A percentile compares a stretch with the other conserved stretches of the same genome.
Evolutionary conservation across 2,113 vertebrate genomes (phyloP).

Genomic region (Heptranchias perlo): DNA sequence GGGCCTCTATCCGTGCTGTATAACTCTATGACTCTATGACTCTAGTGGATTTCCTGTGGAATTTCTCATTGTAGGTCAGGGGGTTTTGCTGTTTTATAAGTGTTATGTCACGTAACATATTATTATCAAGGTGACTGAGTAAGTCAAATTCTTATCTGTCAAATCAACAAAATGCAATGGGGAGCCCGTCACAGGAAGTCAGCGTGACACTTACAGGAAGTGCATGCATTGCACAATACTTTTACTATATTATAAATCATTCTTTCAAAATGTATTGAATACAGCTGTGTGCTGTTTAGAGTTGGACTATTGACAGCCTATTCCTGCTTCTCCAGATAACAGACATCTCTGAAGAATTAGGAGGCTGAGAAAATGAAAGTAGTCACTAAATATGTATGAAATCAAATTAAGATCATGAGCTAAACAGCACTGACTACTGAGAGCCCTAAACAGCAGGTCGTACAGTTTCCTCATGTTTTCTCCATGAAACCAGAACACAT

Average conservation of each 20-base stretch:
- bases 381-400: slow-evolving; percentile 75
- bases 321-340: background rate
- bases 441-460: slow-evolving; percentile 73
- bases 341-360: background rate
- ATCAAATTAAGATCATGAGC: slow-evolving; percentile 70
- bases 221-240: background rate
- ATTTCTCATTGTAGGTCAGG: background rate
- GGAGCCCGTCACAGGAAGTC: background rate
- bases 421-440: slow-evolving; percentile 76
- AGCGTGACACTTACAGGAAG: too few species aligned
- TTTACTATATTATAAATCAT: background rate
- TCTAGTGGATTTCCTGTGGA: background rate
- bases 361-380: slow-evolving; percentile 48
- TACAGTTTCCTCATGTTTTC: slow-evolving; percentile 82
- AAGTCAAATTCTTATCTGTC: too few species aligned
- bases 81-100: too few species aligned
- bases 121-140: background rate
- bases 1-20: too few species aligned
- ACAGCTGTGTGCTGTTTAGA: background rate
- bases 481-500: slow-evolving; percentile 76
- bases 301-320: background rate
- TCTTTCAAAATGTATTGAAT: background rate
- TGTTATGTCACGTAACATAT: too few species aligned
- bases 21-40: too few species aligned
- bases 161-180: background rate